These are phyloP conservation scores for Anguilla megastoma DNA, from an alignment of 2,797 vertebrate species.

Conservation along the genomic window DNA sequence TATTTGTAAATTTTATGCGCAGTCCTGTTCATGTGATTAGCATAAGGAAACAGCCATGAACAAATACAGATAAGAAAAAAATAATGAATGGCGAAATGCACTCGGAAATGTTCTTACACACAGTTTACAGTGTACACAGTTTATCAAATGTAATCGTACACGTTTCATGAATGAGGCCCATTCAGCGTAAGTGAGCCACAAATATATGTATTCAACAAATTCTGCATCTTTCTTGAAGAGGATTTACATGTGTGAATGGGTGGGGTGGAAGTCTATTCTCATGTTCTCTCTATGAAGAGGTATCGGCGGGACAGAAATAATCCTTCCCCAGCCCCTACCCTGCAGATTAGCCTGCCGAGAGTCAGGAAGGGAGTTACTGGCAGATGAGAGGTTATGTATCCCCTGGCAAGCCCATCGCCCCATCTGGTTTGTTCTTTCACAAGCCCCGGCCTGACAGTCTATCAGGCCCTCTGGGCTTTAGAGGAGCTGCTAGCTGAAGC, in stretches of 20 bases:
- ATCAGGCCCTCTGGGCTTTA: constrained; percentile 58
- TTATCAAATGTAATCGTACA: neutral
- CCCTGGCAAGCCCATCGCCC: constrained; percentile 60
- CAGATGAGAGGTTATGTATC: constrained; percentile 70
- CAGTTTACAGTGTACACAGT: too few relatives aligned
- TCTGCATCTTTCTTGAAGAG: neutral
- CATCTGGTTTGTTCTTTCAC: constrained; percentile 64
- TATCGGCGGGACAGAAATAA: neutral
- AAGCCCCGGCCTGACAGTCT: constrained; percentile 64
- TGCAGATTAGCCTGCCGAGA: neutral
- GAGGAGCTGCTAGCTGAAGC: constrained; percentile 60
- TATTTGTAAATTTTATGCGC: too few relatives aligned
- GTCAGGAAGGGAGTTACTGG: constrained; percentile 35
- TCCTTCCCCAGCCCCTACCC: too few relatives aligned
- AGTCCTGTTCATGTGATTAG: too few relatives aligned
- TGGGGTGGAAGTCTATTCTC: neutral
- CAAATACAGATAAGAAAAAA: too few relatives aligned
- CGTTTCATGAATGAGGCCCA: too few relatives aligned
- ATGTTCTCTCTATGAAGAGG: neutral
- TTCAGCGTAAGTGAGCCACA: neutral
- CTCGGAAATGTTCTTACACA: too few relatives aligned
- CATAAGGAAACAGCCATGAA: too few relatives aligned
- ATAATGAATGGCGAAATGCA: too few relatives aligned
- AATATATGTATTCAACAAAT: neutral
- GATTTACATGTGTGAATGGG: neutral